Base-by-base conservation (phyloP, 2,888 invertebrate species). In the Encarsia formosa region DNA sequence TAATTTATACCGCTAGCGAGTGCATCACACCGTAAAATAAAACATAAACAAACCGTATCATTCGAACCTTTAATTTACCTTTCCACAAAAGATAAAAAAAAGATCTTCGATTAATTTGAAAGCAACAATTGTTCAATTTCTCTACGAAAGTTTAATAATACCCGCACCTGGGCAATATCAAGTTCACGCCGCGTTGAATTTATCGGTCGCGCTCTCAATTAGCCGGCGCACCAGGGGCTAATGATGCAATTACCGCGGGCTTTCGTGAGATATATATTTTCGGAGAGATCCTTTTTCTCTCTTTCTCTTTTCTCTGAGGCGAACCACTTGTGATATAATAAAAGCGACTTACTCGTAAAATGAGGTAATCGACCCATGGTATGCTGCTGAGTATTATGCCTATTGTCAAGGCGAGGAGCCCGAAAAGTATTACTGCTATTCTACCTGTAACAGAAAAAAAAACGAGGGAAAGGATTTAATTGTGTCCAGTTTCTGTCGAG, bases 311-410 rank as follows among this genome's bases (percentile, higher is more conserved):
- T 11, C 26, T 11, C n/a, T n/a, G n/a, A n/a, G n/a, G n/a, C n/a
- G n/a, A n/a, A n/a, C n/a, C n/a, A n/a, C n/a, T n/a, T 9, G 34
- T n/a, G 34, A 34, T 29, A 29, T 29, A 29, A 13, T 9, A 9
- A 29, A 13, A 29, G 13, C 18, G 44, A 70, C 78, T 76, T 75
- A 90, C 91, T 81, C 87, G 87, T 76, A 90, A 80, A 74, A 91
- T 87, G 65, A 91, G 81, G 75, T 90, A 91, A 73, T 91, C 91
- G 66, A 90, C 75, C 91, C 91, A 91, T 44, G 91, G 91, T 70
- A 91, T 87, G 62, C 89, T 88, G 22, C 89, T 86, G 58, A 91
- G 79, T 61, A 91, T 82, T 58, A 91, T 86, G 52, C 91, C 91
- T 3, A 83, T 78, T 57, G 86, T 85, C 65, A 91, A 81, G 16